Percentiles rank a stretch among this genome's conserved stretches.
Conservation (phyloP, 2,888 invertebrate genomes). For the Stenodema calcarata region DNA sequence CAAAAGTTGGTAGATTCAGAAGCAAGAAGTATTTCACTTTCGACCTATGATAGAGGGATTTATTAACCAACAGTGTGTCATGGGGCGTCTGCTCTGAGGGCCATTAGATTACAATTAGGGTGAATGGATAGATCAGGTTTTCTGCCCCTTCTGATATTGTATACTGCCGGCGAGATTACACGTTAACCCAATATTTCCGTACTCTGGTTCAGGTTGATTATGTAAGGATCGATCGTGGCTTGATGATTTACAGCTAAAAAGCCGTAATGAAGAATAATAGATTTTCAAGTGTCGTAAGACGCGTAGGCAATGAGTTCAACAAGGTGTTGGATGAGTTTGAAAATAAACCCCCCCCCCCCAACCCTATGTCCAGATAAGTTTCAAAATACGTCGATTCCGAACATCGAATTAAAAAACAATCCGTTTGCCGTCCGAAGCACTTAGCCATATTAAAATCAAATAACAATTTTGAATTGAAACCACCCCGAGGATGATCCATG, state of each 20-base stretch:
- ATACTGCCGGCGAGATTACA: not conserved
- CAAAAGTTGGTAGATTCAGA: too few species aligned
- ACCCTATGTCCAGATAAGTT: too few species aligned
- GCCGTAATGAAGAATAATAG: not conserved
- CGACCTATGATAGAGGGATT: not conserved
- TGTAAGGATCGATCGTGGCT: not conserved
- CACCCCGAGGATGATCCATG: too few species aligned
- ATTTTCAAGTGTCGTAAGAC: too few species aligned
- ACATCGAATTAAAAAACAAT: too few species aligned
- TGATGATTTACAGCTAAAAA: not conserved
- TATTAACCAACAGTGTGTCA: not conserved
- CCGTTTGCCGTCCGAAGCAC: too few species aligned
- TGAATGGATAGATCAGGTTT: not conserved
- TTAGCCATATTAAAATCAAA: too few species aligned
- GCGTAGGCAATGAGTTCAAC: too few species aligned
- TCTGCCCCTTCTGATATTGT: not conserved
- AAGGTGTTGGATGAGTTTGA: too few species aligned
- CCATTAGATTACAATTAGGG: not conserved
- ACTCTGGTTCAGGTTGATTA: not conserved
- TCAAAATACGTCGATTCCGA: too few species aligned
- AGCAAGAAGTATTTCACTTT: not conserved
- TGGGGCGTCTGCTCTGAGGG: not conserved
- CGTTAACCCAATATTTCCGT: not conserved
- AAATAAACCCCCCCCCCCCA: too few species aligned
- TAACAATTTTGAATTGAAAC: too few species aligned